Base-by-base conservation (phyloP, 2,888 invertebrate genomes). In the Trichogramma evanescens region DNA sequence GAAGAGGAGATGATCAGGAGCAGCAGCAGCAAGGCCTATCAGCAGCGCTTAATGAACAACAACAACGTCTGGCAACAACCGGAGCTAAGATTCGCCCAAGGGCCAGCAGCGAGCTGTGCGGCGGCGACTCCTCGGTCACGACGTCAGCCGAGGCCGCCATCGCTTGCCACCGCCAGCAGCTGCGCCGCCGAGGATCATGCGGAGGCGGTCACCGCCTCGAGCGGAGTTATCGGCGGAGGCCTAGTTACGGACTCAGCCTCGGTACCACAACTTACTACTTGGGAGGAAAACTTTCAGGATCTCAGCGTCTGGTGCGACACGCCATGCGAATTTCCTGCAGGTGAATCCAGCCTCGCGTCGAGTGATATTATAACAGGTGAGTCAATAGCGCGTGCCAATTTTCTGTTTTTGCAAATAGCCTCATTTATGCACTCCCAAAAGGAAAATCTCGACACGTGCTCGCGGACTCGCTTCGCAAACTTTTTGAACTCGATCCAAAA, bases 261-360 rank as follows among this genome's bases (percentile, higher is more conserved):
- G n/a, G 42, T 5, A 50, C 61, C 55, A 46, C 66, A 40, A 56
- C 66, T 7, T 64, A 67, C 46, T 65, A 63, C 67, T 42, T 77
- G 77, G 77, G 74, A 74, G 83, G 88, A 88, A 79, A 83, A 85
- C 80, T 88, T 86, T 81, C 85, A 86, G 82, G 87, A 87, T 80
- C 82, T 88, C 78, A 82, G 80, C 73, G 79, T 79, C 70, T 86
- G 82, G 83, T 85, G 84, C 68, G 72, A 73, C 70, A 71, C 72
- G 61, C 64, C 67, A 65, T 76, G 70, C 75, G 70, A 69, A 72
- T 75, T 75, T 76, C 75, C 65, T 72, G 69, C 68, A 76, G 77
- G 75, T 77, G 77, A 77, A 77, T 72, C 70, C 43, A 55, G 26
- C 26, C 26, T 2, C 26, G 26, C 26, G 26, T 2, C 26, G 26